Percentiles rank a stretch among this genome's conserved stretches.
Conservation (phyloP, 2,113 vertebrate genomes). For the Numida meleagris region DNA sequence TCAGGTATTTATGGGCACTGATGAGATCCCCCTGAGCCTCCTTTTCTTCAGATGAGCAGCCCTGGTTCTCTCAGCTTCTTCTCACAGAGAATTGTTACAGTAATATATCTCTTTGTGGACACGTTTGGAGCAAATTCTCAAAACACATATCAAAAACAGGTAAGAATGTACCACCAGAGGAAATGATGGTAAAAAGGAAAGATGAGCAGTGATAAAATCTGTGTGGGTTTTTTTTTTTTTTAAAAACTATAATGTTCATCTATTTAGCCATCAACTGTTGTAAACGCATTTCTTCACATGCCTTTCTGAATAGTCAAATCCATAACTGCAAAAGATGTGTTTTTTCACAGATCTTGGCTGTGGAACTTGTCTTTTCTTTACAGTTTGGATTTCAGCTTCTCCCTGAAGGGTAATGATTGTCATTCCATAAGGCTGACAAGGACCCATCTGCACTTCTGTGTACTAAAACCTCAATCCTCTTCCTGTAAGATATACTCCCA, state of each 20-base stretch:
- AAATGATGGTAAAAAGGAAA: not conserved
- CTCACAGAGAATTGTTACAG: not conserved
- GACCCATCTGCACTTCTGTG: not conserved
- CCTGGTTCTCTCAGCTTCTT: not conserved
- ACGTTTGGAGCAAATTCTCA: not conserved
- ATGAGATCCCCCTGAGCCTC: not conserved
- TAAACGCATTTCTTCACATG: not conserved
- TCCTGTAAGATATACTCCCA: not conserved
- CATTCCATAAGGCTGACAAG: not conserved
- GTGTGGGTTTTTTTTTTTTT: too few relatives aligned
- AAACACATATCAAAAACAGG: not conserved
- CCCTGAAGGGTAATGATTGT: not conserved
- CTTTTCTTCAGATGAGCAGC: not conserved
- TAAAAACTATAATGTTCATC: not conserved
- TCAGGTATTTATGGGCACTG: not conserved
- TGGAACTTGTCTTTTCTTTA: not conserved
- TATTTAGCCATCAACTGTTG: not conserved
- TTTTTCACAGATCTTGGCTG: not conserved
- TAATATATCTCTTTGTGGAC: not conserved
- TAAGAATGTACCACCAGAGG: not conserved
- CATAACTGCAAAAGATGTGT: rapidly evolving
- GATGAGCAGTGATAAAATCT: not conserved
- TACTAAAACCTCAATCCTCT: not conserved
- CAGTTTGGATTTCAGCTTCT: slow-evolving; percentile 22
- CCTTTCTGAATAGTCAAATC: not conserved